Evolutionary conservation across 2,797 vertebrate species (phyloP).

Genomic region (Chromobotia macracanthus): DNA sequence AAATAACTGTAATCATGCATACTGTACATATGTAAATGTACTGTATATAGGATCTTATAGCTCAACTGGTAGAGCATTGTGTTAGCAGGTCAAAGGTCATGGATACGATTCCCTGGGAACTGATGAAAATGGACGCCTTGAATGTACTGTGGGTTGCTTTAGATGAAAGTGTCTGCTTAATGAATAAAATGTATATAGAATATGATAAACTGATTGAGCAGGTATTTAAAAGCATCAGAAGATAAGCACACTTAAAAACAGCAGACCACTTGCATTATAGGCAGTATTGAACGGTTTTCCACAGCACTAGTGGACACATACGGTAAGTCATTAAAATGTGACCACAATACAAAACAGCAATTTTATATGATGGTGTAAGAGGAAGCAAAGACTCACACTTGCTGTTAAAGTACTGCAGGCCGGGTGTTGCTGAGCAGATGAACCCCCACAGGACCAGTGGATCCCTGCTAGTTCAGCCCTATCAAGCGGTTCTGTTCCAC

Average conservation of each 20-base stretch:
- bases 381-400: slow-evolving; percentile 3
- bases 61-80: background rate
- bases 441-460: slow-evolving; percentile 64
- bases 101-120: too few relatives aligned
- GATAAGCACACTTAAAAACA: background rate
- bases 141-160: background rate
- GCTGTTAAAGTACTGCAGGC: slow-evolving; percentile 18
- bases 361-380: slow-evolving; percentile 8
- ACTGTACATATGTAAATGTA: too few relatives aligned
- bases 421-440: slow-evolving; percentile 40
- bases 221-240: too few relatives aligned
- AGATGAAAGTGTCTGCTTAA: background rate
- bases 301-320: too few relatives aligned
- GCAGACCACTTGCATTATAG: background rate
- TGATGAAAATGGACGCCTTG: background rate
- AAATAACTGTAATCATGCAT: too few relatives aligned
- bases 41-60: too few relatives aligned
- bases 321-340: slow-evolving; percentile 20
- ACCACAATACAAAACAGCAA: slow-evolving; percentile 14
- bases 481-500: slow-evolving; percentile 69
- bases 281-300: background rate
- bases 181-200: background rate
- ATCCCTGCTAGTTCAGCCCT: slow-evolving; percentile 61
- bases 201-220: too few relatives aligned
- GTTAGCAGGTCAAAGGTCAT: too few relatives aligned